Conservation (phyloP, 2,888 invertebrate genomes). For the Meiosimyza platycephala region DNA sequence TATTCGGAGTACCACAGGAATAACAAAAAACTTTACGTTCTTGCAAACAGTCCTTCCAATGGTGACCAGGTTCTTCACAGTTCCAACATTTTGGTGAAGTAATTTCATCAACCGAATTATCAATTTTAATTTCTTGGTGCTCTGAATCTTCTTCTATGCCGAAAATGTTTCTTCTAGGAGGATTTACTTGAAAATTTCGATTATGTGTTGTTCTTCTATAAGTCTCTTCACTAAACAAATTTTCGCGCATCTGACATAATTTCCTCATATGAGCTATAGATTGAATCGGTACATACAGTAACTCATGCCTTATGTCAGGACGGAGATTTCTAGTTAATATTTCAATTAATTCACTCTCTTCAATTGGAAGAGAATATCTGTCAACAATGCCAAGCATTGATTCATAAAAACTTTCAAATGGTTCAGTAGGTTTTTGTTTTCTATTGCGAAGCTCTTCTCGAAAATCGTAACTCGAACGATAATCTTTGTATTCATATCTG, state of each 20-base stretch:
- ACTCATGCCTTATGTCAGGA: slow-evolving; percentile 30
- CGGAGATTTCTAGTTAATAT: slow-evolving; percentile 27
- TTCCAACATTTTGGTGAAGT: not conserved
- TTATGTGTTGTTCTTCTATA: no score
- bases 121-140: no score
- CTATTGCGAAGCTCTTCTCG: slow-evolving; percentile 17
- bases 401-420: slow-evolving; percentile 20
- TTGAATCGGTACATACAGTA: slow-evolving; percentile 27
- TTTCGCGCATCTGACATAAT: slow-evolving; percentile 10
- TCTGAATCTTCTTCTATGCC: not conserved
- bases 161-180: not conserved
- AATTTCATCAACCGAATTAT: not conserved
- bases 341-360: slow-evolving; percentile 24
- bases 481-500: slow-evolving; percentile 31
- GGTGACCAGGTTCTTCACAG: not conserved
- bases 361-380: not conserved
- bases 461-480: slow-evolving; percentile 16
- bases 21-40: not conserved
- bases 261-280: slow-evolving; percentile 21
- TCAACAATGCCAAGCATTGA: slow-evolving; percentile 21
- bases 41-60: not conserved
- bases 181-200: no score
- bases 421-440: slow-evolving; percentile 25
- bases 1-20: not conserved
- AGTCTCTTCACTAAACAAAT: not conserved